These are phyloP conservation scores for Notospermus geniculatus DNA, from an alignment of 1,140 invertebrate genomes.

Conservation along the genomic window DNA sequence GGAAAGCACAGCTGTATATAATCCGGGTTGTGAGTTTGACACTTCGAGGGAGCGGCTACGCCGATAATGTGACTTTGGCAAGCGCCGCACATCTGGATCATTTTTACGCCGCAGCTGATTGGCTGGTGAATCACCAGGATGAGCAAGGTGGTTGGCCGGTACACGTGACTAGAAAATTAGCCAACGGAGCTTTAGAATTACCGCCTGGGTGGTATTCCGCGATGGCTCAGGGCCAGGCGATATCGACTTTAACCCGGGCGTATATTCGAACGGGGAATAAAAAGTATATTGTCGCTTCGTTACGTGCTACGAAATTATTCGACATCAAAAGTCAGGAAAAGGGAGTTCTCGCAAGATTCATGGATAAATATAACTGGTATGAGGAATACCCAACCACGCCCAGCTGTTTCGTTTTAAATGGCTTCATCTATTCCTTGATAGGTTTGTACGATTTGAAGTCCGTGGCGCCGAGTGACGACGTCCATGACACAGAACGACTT, in stretches of 20 bases:
- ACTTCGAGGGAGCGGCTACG: slow-evolving; percentile 70
- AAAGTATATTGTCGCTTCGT: slow-evolving; percentile 77
- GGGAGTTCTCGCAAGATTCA: slow-evolving; percentile 81
- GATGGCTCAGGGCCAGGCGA: slow-evolving; percentile 96
- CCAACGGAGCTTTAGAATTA: slow-evolving; percentile 72
- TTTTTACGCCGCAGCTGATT: slow-evolving; percentile 89
- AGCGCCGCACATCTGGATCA: slow-evolving; percentile 71
- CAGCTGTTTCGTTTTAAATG: slow-evolving; percentile 93
- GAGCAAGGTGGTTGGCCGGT: slow-evolving; percentile 91
- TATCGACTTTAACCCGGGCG: slow-evolving; percentile 87
- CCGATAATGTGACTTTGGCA: slow-evolving; percentile 51
- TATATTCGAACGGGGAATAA: slow-evolving; percentile 76
- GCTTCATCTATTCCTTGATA: slow-evolving; percentile 96
- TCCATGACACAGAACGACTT: slow-evolving; percentile 57
- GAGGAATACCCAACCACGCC: slow-evolving; percentile 98
- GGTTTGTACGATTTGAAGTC: slow-evolving; percentile 90
- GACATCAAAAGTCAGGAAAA: slow-evolving; percentile 65
- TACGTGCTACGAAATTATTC: slow-evolving; percentile 78
- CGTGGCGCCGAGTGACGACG: slow-evolving; percentile 38
- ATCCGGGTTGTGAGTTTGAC: slow-evolving; percentile 47
- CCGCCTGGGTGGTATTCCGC: slow-evolving; percentile 91
- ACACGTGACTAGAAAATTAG: slow-evolving; percentile 79
- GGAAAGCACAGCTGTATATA: slow-evolving; percentile 36
- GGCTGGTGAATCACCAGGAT: slow-evolving; percentile 90
- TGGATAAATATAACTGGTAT: slow-evolving; percentile 82